Percentiles rank a stretch among this genome's conserved stretches.
These are phyloP conservation scores for Heterohyrax brucei DNA, from an alignment of 2,797 vertebrate species.

Conservation along the genomic window DNA sequence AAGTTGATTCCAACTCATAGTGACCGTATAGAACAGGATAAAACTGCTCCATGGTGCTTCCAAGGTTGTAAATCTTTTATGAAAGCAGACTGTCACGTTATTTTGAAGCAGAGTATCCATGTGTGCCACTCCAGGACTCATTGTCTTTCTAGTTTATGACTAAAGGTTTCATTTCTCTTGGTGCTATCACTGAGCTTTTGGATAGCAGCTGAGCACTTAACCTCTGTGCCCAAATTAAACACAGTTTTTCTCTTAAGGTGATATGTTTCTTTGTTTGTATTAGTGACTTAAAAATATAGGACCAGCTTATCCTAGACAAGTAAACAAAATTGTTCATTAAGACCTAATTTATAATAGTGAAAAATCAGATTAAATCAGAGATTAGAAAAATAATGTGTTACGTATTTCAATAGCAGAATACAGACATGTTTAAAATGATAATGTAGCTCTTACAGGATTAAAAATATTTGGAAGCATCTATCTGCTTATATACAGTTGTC, in stretches of 20 bases:
- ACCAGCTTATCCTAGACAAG: neutral
- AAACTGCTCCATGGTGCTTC: neutral
- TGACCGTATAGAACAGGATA: neutral
- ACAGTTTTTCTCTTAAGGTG: neutral
- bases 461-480: neutral
- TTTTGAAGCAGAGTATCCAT: neutral
- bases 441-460: neutral
- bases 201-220: neutral
- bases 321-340: neutral
- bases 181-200: neutral
- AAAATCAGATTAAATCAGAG: neutral
- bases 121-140: neutral
- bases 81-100: neutral
- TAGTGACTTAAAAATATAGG: neutral
- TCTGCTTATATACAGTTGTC: neutral
- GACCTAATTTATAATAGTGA: neutral
- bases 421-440: neutral
- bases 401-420: neutral
- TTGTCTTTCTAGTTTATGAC: neutral
- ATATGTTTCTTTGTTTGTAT: neutral
- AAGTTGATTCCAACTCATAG: neutral
- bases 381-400: neutral
- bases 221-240: neutral
- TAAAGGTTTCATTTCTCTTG: neutral
- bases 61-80: neutral